Evolutionary conservation across 2,113 vertebrate genomes (phyloP), one percentile per base, ranked within the genome.

Genomic region (Heteronetta atricapilla): DNA sequence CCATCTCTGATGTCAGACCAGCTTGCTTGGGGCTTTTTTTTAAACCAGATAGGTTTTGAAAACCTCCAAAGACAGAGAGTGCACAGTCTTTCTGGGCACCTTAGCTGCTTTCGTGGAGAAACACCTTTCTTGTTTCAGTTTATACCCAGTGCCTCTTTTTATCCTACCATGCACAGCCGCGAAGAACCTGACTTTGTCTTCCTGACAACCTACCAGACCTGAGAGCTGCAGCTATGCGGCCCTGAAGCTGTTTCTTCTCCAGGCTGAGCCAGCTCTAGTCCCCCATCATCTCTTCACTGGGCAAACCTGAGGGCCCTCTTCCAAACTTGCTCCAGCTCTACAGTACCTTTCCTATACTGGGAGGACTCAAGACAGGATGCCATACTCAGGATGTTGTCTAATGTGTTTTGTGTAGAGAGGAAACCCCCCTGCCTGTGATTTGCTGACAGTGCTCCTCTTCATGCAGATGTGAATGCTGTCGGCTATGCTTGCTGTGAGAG

Each of bases 131-230:
- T 29, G 2, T 18, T 68, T 42, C 5, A 26, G 3, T 73, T 52
- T 76, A 20, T 53, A 6, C 28, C 17, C 3, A 5, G 31, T 26
- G 19, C 9, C 16, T 69, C 15, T 53, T 67, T 10, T 34, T 90
- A 56, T 2, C 0, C 8, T 63, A 7, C 2, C 29, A n/a, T 17
- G 31, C 36, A 78, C 10, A 7, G 3, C 5, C 58, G 2, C 20
- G 13, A 63, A 87, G 15, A 62, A 5, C n/a, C 7, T 67, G 23
- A 8, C 9, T 67, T 40, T 74, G 26, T 87, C 31, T 84, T 87
- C 22, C 4, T 8, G 60, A 31, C 6, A 42, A 20, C 13, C 11
- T 38, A 21, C 38, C 31, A 12, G 11, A 28, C 19, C 18, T 3
- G 4, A 10, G 4, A 80, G 8, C 3, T 73, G 11, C 23, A 76